A percentile compares a stretch with the other conserved stretches of the same genome.
These are phyloP conservation scores for Artemia franciscana DNA, from an alignment of 1,140 invertebrate genomes.

Conservation along the genomic window DNA sequence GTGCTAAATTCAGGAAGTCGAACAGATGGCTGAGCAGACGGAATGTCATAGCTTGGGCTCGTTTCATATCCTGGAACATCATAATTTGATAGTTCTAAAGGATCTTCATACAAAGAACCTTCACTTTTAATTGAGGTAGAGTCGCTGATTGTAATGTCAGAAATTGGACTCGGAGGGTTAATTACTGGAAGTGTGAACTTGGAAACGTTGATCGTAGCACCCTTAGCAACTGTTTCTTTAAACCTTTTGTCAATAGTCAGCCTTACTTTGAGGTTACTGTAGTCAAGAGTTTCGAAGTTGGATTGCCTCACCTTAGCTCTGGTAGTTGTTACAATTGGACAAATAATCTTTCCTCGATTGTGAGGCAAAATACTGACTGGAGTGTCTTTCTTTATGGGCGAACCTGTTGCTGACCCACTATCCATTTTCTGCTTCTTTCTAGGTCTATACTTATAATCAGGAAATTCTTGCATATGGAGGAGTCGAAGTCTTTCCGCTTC, in stretches of 20 bases:
- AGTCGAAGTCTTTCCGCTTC: constrained; percentile 73
- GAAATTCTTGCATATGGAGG: constrained; percentile 81
- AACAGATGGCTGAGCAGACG: not conserved
- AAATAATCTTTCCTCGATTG: constrained; percentile 8
- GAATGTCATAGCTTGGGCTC: not conserved
- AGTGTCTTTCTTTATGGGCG: constrained; percentile 9
- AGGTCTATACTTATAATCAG: constrained; percentile 90
- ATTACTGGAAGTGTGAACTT: constrained; percentile 52
- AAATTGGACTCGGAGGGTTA: constrained; percentile 48
- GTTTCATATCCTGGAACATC: not conserved
- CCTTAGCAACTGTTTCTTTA: constrained; percentile 38
- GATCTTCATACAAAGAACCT: constrained; percentile 7
- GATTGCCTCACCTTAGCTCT: not conserved
- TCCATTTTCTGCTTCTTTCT: constrained; percentile 46
- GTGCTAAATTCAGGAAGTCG: constrained; percentile 9
- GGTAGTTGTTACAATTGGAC: constrained; percentile 7
- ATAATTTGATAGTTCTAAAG: not conserved
- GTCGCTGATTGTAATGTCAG: constrained; percentile 18
- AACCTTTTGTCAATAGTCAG: constrained; percentile 30
- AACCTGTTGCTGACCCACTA: constrained; percentile 25
- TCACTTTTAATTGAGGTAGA: not conserved
- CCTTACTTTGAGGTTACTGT: constrained; percentile 28
- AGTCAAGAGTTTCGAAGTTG: constrained; percentile 13
- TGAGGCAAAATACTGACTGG: constrained; percentile 3
- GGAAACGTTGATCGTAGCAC: constrained; percentile 46